phyloP scores from a whole-genome alignment of 2,888 invertebrate genomes.

The Danaus chrysippus region DNA sequence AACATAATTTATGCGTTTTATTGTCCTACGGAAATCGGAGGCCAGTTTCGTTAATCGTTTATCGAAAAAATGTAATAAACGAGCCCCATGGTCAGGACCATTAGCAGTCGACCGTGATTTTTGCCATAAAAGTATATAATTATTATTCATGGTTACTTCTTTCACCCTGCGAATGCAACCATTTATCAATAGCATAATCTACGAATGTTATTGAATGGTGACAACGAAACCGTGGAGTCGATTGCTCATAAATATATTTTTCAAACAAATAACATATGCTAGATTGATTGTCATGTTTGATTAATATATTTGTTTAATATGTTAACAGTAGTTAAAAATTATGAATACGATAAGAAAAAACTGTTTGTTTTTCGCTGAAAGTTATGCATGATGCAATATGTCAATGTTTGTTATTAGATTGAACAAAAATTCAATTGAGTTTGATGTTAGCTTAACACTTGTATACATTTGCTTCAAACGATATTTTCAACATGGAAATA shows the following conservation, averaged over 20 bases:
- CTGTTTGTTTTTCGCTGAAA: constrained; percentile 26
- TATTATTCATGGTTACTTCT: constrained; percentile 68
- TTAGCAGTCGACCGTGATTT: constrained; percentile 66
- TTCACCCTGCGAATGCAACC: constrained; percentile 56
- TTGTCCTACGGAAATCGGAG: constrained; percentile 72
- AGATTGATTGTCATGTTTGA: constrained; percentile 31
- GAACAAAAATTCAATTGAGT: constrained; percentile 22
- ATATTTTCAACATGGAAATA: not conserved
- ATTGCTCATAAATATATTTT: constrained; percentile 8
- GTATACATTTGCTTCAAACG: not conserved
- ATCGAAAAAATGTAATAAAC: constrained; percentile 65
- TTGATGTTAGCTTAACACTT: constrained; percentile 25
- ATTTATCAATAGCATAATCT: constrained; percentile 75
- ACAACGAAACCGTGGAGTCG: constrained; percentile 46
- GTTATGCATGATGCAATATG: constrained; percentile 35
- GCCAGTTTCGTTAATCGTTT: constrained; percentile 68
- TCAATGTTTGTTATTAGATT: constrained; percentile 30
- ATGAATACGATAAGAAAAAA: constrained; percentile 33
- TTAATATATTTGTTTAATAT: constrained; percentile 34
- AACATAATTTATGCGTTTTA: constrained; percentile 67
- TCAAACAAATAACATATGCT: constrained; percentile 36
- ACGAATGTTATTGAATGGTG: constrained; percentile 66
- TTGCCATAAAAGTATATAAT: constrained; percentile 57
- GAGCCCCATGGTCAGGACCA: constrained; percentile 56
- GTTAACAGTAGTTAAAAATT: constrained; percentile 35